These are phyloP conservation scores for Coregonus ussuriensis DNA, from an alignment of 2,797 vertebrate species.

Conservation along the genomic window DNA sequence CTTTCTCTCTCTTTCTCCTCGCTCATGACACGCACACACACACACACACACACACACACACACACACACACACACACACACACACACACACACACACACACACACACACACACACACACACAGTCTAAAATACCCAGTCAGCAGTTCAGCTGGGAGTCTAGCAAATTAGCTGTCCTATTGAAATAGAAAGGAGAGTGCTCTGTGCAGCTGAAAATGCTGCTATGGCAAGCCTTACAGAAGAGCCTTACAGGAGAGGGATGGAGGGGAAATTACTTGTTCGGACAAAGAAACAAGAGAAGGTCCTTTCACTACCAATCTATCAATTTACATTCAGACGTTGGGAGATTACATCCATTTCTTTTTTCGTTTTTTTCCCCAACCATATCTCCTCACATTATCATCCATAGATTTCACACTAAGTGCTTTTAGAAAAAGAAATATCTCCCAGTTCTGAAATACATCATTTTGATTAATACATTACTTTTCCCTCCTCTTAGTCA, in stretches of 20 bases:
- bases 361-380: background rate
- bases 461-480: slow-evolving; percentile 48
- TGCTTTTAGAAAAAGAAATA: slow-evolving; percentile 30
- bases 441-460: slow-evolving; percentile 38
- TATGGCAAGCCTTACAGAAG: slow-evolving; percentile 64
- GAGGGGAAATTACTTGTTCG: slow-evolving; percentile 77
- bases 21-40: slow-evolving; percentile 11
- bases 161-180: slow-evolving; percentile 88
- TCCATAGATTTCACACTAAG: slow-evolving; percentile 60
- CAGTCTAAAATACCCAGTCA: slow-evolving; percentile 79
- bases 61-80: slow-evolving; percentile 49
- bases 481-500: slow-evolving; percentile 21
- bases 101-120: slow-evolving; percentile 53
- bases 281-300: slow-evolving; percentile 81
- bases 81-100: slow-evolving; percentile 30
- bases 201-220: slow-evolving; percentile 79
- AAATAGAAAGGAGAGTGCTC: slow-evolving; percentile 81
- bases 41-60: slow-evolving; percentile 52
- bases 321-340: slow-evolving; percentile 74
- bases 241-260: slow-evolving; percentile 60
- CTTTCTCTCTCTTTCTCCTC: slow-evolving; percentile 34
- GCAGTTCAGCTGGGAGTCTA: slow-evolving; percentile 80
- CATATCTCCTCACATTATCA: slow-evolving; percentile 62
- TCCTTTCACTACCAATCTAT: slow-evolving; percentile 79
- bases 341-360: slow-evolving; percentile 72